Evolutionary conservation across 1,140 invertebrate genomes (phyloP).

Genomic region (Ericerus pela): DNA sequence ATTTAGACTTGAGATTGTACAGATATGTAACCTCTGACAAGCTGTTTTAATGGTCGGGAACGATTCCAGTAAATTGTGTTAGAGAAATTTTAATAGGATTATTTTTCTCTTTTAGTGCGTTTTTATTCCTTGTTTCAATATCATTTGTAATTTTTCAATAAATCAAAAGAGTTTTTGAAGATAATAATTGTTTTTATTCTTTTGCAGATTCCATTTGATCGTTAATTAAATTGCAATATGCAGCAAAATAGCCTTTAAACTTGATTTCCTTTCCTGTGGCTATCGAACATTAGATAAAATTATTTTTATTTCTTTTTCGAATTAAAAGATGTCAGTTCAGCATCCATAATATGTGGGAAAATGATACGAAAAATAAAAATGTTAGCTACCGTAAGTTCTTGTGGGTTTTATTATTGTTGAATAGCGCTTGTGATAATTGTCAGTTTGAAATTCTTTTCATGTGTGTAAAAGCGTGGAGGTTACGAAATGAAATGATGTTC

Average conservation of each 20-base stretch:
- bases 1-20: too few relatives aligned
- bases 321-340: slow-evolving; percentile 70
- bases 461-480: slow-evolving; percentile 39
- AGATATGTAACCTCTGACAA: too few relatives aligned
- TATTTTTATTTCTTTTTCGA: slow-evolving; percentile 62
- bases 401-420: slow-evolving; percentile 1
- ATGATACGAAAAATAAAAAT: slow-evolving; percentile 41
- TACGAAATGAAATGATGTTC: slow-evolving; percentile 70
- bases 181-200: slow-evolving; percentile 18
- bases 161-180: too few relatives aligned
- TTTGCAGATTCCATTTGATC: slow-evolving; percentile 46
- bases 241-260: slow-evolving; percentile 75
- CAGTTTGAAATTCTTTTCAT: not conserved
- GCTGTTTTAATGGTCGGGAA: too few relatives aligned
- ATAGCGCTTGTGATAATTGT: not conserved
- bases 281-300: slow-evolving; percentile 61
- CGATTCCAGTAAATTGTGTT: too few relatives aligned
- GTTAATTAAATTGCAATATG: slow-evolving; percentile 55
- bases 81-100: too few relatives aligned
- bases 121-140: too few relatives aligned
- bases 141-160: too few relatives aligned
- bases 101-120: too few relatives aligned
- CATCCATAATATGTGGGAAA: slow-evolving; percentile 61
- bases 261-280: slow-evolving; percentile 61
- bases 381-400: slow-evolving; percentile 34